Percentiles rank a stretch among this genome's conserved stretches.
phyloP scores from a whole-genome alignment of 2,797 vertebrate genomes.

The Apodemus agrarius region DNA sequence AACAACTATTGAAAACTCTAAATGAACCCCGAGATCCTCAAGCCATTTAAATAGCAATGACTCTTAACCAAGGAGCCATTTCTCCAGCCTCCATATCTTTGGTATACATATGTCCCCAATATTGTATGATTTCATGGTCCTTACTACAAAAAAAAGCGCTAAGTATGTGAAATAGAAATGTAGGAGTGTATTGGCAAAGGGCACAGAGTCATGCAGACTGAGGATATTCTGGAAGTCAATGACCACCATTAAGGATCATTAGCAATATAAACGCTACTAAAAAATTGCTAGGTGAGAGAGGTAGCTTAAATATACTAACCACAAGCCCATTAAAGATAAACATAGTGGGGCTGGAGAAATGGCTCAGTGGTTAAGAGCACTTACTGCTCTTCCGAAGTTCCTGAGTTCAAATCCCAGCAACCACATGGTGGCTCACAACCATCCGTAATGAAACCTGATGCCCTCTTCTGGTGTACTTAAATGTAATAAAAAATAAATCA shows the following conservation, averaged over 20 bases:
- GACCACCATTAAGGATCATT: background rate
- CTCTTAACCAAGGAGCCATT: background rate
- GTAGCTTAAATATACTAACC: background rate
- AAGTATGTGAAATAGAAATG: background rate
- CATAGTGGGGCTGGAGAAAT: too few relatives aligned
- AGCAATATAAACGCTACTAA: background rate
- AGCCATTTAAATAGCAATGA: background rate
- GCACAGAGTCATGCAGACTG: background rate
- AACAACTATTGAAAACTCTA: constrained; percentile 53
- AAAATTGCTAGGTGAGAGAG: background rate
- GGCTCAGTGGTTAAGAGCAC: too few relatives aligned
- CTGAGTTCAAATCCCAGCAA: too few relatives aligned
- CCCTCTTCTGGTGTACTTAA: too few relatives aligned
- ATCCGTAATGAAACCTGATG: too few relatives aligned
- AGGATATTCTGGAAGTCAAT: background rate
- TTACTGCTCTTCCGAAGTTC: too few relatives aligned
- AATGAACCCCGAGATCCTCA: background rate
- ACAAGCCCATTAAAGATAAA: background rate
- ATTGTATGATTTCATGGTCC: background rate
- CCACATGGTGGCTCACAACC: too few relatives aligned
- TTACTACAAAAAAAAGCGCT: background rate
- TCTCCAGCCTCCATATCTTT: background rate
- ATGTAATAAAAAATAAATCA: too few relatives aligned
- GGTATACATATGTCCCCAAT: background rate
- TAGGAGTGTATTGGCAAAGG: background rate